Percentiles rank a stretch among this genome's conserved stretches.
Conservation (phyloP, 2,888 invertebrate species). For the Lithophane socia region DNA sequence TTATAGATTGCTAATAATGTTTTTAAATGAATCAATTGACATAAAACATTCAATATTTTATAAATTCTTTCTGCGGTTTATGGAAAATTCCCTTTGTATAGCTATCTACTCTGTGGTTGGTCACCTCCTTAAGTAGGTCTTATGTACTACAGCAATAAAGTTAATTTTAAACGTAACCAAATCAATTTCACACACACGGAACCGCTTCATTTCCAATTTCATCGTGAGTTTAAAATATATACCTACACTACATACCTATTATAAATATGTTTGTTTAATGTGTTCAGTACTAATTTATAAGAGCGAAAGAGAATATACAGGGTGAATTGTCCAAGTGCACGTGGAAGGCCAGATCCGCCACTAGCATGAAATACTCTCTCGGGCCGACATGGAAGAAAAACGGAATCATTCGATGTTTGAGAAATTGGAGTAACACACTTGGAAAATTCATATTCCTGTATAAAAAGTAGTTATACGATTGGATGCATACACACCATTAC, state of each 20-base stretch:
- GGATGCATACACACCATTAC: not conserved
- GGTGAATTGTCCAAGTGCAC: not conserved
- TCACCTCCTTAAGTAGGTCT: constrained; percentile 8
- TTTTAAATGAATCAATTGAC: constrained; percentile 8
- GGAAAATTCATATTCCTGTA: not conserved
- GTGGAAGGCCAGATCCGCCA: not conserved
- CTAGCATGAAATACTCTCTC: not conserved
- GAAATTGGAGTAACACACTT: not conserved
- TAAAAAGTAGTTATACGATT: not conserved
- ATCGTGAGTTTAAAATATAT: not conserved
- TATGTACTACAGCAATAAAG: constrained; percentile 4
- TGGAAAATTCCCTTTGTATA: constrained; percentile 2
- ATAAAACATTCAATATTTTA: constrained; percentile 21
- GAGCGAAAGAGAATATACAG: not conserved
- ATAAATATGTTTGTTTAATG: no score
- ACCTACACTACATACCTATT: not conserved
- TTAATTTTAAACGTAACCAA: constrained; percentile 24
- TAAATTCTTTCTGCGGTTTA: not conserved
- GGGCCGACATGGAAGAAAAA: not conserved
- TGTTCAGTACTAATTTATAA: not conserved
- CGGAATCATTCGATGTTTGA: not conserved
- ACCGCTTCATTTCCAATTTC: constrained; percentile 21
- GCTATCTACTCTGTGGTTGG: not conserved
- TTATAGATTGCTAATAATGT: not conserved
- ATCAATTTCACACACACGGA: constrained; percentile 25